phyloP scores from a whole-genome alignment of 2,797 vertebrate species.

The Cryptoblepharus egeriae region DNA sequence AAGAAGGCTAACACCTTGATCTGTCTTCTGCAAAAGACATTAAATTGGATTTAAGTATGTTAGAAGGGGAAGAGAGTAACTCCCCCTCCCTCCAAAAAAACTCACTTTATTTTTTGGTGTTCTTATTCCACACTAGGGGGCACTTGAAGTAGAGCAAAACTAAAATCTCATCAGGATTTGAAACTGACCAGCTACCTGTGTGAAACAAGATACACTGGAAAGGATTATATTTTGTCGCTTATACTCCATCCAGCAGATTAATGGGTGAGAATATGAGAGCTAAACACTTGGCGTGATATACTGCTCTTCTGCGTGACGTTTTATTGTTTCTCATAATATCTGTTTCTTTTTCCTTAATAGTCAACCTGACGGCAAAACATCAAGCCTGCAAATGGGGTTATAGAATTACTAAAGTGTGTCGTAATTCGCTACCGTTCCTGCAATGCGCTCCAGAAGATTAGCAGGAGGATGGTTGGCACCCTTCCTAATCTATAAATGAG shows the following conservation, averaged over 20 bases:
- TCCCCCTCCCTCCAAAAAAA: no score
- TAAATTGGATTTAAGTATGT: slow-evolving; percentile 45
- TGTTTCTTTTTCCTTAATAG: slow-evolving; percentile 41
- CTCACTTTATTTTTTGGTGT: slow-evolving; percentile 66
- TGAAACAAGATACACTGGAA: slow-evolving; percentile 34
- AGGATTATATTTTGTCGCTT: slow-evolving; percentile 16
- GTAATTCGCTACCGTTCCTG: not conserved
- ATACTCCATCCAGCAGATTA: slow-evolving; percentile 27
- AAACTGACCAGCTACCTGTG: not conserved
- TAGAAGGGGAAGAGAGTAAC: not conserved
- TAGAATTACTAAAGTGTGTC: slow-evolving; percentile 33
- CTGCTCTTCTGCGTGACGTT: slow-evolving; percentile 41
- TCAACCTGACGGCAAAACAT: slow-evolving; percentile 53
- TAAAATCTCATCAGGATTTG: slow-evolving; percentile 48
- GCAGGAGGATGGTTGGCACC: not conserved
- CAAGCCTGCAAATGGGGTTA: slow-evolving; percentile 51
- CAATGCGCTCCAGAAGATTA: not conserved
- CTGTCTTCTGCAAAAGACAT: slow-evolving; percentile 46
- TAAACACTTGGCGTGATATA: slow-evolving; percentile 23
- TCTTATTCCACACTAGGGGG: slow-evolving; percentile 90
- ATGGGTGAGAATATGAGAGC: slow-evolving; percentile 3
- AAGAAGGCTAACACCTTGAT: slow-evolving; percentile 38
- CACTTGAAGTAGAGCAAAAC: slow-evolving; percentile 80
- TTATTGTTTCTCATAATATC: slow-evolving; percentile 11
- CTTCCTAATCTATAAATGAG: slow-evolving; percentile 17